Conservation (phyloP, 2,113 vertebrate genomes). For the Silurus meridionalis region DNA sequence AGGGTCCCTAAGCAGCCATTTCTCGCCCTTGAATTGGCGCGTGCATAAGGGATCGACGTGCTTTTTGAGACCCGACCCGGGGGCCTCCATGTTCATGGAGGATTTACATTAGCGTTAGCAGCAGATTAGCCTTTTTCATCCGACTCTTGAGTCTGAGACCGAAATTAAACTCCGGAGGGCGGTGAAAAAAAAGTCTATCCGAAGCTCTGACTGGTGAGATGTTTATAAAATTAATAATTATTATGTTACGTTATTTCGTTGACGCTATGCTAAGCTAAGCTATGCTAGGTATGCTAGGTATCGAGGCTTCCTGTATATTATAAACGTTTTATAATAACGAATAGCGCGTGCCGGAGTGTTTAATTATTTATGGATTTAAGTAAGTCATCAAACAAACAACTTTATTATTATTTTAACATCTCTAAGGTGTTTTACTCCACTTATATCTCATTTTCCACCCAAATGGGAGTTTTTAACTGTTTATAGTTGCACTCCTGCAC, state of each 20-base stretch:
- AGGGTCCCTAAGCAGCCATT: not conserved
- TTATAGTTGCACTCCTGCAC: too few species aligned
- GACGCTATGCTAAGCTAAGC: not conserved
- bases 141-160: not conserved
- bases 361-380: too few species aligned
- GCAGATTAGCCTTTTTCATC: not conserved
- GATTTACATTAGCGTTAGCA: conserved; percentile 4
- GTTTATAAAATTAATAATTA: not conserved
- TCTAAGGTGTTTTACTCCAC: too few species aligned
- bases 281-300: not conserved
- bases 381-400: too few species aligned
- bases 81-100: not conserved
- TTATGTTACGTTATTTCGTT: not conserved
- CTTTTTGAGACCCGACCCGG: not conserved
- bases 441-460: too few species aligned
- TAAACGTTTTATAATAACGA: too few species aligned
- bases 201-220: conserved; percentile 5
- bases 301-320: too few species aligned
- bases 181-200: not conserved
- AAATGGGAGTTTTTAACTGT: too few species aligned
- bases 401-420: too few species aligned
- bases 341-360: too few species aligned
- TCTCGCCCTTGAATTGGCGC: not conserved
- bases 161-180: not conserved
- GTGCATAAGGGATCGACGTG: not conserved